Evolutionary conservation across 2,888 invertebrate genomes (phyloP).

Genomic region (Chymomyza procnemis): DNA sequence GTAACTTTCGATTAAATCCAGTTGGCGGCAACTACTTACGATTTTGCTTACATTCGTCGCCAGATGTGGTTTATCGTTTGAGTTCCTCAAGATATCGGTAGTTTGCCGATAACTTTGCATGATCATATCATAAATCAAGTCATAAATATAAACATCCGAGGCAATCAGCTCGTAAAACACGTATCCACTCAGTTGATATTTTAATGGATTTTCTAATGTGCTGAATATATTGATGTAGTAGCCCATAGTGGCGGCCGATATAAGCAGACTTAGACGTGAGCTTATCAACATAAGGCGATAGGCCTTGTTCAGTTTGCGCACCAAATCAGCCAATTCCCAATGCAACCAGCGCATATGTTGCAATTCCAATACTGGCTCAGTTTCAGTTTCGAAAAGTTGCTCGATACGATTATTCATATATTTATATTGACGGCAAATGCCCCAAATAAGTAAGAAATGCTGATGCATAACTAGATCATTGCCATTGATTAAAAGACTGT

Average conservation of each 20-base stretch:
- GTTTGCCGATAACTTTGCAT: conserved; percentile 14
- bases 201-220: neutral
- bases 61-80: neutral
- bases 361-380: conserved; percentile 23
- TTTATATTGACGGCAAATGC: conserved; percentile 11
- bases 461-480: conserved; percentile 19
- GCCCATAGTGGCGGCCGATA: conserved; percentile 22
- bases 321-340: conserved; percentile 16
- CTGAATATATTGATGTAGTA: conserved; percentile 15
- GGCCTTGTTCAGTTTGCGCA: conserved; percentile 11
- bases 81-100: neutral
- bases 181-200: neutral
- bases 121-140: conserved; percentile 20
- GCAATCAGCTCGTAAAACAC: neutral
- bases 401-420: conserved; percentile 21
- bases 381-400: neutral
- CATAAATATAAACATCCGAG: conserved; percentile 18
- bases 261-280: conserved; percentile 18
- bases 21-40: conserved; percentile 6
- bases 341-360: conserved; percentile 36
- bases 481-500: conserved; percentile 7
- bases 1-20: too few relatives aligned
- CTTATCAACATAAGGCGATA: conserved; percentile 16
- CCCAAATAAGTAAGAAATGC: conserved; percentile 35
- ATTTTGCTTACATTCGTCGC: neutral